A percentile compares a stretch with the other conserved stretches of the same genome.
Conservation (phyloP, 2,113 vertebrate genomes). For the Eptesicus fuscus region DNA sequence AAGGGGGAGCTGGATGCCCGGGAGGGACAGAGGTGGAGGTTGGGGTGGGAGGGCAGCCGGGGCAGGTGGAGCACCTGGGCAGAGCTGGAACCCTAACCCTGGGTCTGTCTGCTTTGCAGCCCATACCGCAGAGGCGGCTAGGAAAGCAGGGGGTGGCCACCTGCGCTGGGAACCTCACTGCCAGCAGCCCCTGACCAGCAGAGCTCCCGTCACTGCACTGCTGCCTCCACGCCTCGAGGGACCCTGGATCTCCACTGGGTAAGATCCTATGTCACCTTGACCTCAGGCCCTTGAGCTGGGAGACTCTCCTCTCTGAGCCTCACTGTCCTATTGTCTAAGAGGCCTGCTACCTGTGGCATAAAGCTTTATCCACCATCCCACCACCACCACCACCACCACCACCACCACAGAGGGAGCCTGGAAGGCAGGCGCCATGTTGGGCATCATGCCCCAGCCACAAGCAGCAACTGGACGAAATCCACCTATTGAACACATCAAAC, state of each 20-base stretch:
- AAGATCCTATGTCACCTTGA: background rate
- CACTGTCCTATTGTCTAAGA: background rate
- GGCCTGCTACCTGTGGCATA: background rate
- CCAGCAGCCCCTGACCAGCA: conserved; percentile 80
- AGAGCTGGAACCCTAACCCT: background rate
- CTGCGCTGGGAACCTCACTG: conserved; percentile 85
- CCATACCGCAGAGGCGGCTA: fast-evolving
- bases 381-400: background rate
- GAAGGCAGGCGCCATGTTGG: fast-evolving
- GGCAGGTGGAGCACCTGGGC: fast-evolving
- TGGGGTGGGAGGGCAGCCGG: fast-evolving
- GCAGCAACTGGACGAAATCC: background rate
- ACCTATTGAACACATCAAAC: fast-evolving
- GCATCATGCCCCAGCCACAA: fast-evolving
- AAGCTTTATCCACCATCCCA: background rate
- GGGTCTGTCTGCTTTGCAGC: background rate
- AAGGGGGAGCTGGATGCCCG: background rate
- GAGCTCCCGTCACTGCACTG: conserved; percentile 78
- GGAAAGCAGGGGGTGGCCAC: fast-evolving
- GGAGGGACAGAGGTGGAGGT: too few species aligned
- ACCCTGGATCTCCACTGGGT: conserved; percentile 92
- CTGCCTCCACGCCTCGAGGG: conserved; percentile 87
- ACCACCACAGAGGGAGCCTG: background rate
- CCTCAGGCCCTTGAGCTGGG: background rate
- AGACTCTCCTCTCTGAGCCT: background rate